Evolutionary conservation across 2,113 vertebrate species (phyloP).

Genomic region (Turnix velox): DNA sequence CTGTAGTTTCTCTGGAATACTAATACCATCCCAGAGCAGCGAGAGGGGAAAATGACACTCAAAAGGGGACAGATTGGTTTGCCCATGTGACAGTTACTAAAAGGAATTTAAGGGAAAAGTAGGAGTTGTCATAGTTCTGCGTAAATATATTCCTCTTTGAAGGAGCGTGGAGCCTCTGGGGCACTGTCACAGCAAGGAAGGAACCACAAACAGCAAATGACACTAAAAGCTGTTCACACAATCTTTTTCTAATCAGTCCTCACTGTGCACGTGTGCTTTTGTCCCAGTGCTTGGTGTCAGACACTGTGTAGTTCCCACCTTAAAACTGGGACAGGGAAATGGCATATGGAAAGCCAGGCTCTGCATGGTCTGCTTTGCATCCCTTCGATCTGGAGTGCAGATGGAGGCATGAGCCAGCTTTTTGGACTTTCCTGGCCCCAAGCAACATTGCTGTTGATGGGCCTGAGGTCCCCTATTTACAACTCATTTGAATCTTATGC

Average conservation of each 20-base stretch:
- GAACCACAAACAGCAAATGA: not conserved
- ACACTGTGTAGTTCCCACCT: not conserved
- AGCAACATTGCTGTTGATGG: not conserved
- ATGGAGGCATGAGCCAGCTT: conserved; percentile 17
- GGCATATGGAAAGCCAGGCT: not conserved
- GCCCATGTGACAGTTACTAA: not conserved
- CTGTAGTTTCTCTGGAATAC: not conserved
- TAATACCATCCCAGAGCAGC: not conserved
- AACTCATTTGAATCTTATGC: conserved; percentile 45
- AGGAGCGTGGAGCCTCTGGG: not conserved
- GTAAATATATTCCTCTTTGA: not conserved
- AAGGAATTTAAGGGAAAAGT: not conserved
- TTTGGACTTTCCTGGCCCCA: conserved; percentile 46
- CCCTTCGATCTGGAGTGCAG: conserved; percentile 39
- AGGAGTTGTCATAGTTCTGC: not conserved
- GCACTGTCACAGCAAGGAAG: not conserved
- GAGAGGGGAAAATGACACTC: not conserved
- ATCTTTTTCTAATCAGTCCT: not conserved
- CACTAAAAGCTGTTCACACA: not conserved
- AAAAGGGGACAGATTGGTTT: not conserved
- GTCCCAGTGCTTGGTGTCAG: not conserved
- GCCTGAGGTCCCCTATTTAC: conserved; percentile 1
- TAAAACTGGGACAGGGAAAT: not conserved
- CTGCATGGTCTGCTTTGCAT: not conserved
- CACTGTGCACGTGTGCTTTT: not conserved